Evolutionary conservation across 2,888 invertebrate genomes (phyloP).

Genomic region (Lumbricus terrestris): DNA sequence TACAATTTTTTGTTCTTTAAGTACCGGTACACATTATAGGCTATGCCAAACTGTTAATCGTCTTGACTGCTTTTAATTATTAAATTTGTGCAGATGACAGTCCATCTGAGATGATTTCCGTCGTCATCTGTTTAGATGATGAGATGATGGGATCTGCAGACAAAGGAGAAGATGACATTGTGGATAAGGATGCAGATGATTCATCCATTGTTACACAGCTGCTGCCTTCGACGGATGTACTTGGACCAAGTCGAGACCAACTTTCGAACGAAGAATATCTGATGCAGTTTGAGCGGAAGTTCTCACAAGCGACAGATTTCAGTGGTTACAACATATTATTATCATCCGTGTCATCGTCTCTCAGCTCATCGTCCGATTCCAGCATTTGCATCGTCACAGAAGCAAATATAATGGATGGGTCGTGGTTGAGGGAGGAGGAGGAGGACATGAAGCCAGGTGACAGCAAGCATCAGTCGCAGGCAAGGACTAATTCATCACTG

Average conservation of each 20-base stretch:
- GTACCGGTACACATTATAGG: no score
- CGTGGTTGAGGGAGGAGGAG: not conserved
- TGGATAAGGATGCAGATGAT: not conserved
- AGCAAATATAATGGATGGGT: not conserved
- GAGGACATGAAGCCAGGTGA: not conserved
- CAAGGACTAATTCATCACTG: not conserved
- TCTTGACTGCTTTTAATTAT: not conserved
- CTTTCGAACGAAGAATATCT: constrained; percentile 9
- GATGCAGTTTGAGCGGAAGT: constrained; percentile 3
- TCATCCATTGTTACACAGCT: not conserved
- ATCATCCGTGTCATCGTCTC: not conserved
- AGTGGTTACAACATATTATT: not conserved
- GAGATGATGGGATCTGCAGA: not conserved
- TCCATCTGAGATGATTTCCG: not conserved
- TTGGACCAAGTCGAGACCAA: not conserved
- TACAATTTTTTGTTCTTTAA: no score
- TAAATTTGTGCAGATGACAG: not conserved
- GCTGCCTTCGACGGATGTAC: not conserved
- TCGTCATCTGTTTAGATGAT: not conserved
- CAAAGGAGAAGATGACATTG: not conserved
- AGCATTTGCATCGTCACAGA: not conserved
- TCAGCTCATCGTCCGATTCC: not conserved
- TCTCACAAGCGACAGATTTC: not conserved
- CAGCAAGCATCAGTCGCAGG: not conserved
- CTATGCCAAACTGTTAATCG: no score